Evolutionary conservation across 2,888 invertebrate genomes (phyloP), one percentile per base, ranked within the genome.

Genomic region (Dinocampus coccinellae): DNA sequence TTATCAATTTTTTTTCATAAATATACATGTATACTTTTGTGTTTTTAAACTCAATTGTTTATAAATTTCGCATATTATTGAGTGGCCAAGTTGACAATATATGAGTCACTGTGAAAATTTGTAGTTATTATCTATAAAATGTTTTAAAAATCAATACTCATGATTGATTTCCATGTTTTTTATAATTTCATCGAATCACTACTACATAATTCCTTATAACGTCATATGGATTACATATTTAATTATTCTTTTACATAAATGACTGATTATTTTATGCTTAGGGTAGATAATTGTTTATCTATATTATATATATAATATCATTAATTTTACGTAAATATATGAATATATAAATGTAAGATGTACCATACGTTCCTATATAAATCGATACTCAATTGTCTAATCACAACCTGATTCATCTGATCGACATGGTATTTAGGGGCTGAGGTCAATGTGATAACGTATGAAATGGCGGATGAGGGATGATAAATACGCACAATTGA

Each of bases 391-490:
- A 62, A 10, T 22, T 24, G 39, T 39, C 0, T 10, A 24, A 39
- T 34, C 3, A 42, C 24, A 67, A 70, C 24, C 58, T 34, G 39
- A 16, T 61, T 34, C 22, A 57, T 36, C 24, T 20, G 16, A 39
- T 26, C 26, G 36, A 58, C 11, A 62, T 55, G 39, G 42, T 67
- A 53, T 53, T 36, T 29, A 24, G 34, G 13, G 36, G 29, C 57
- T 66, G 66, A 71, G 66, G 70, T 71, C 70, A 71, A 66, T 66
- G 36, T 13, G 36, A 71, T 66, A 65, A 53, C 52, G 24, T 64
- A 16, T n/a, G 34, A n/a, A 53, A 22, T 3, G 16, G 3, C 0
- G 20, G 16, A 39, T 39, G n/a, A 39, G n/a, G n/a, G 13, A 13
- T 3, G n/a, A 39, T 47, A 47, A 47, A n/a, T 16, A 26, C 29